Evolutionary conservation across 2,113 vertebrate genomes (phyloP).

Genomic region (Oryzias curvinotus): DNA sequence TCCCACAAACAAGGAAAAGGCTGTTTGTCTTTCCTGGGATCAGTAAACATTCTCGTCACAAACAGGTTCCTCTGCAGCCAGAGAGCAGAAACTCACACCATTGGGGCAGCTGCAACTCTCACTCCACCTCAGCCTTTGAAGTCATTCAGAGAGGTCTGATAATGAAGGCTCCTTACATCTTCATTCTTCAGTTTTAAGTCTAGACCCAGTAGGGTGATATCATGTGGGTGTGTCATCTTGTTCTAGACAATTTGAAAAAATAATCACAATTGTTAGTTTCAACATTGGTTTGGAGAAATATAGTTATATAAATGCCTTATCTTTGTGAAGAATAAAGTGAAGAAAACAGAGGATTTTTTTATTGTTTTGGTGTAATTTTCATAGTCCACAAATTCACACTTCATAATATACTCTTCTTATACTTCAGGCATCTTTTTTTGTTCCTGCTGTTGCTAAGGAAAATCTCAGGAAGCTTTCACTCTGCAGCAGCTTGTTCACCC

Average conservation of each 20-base stretch:
- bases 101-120: constrained; percentile 77
- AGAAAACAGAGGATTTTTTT: too few relatives aligned
- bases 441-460: constrained; percentile 54
- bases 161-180: constrained; percentile 73
- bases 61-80: constrained; percentile 71
- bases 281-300: background rate
- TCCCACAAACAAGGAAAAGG: constrained; percentile 66
- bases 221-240: constrained; percentile 33
- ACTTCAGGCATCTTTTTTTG: too few relatives aligned
- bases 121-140: constrained; percentile 72
- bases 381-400: too few relatives aligned
- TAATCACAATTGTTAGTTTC: constrained; percentile 9
- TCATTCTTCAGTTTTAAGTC: constrained; percentile 74
- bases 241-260: constrained; percentile 9
- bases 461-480: constrained; percentile 56
- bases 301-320: too few relatives aligned
- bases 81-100: constrained; percentile 76
- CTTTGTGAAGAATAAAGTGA: too few relatives aligned
- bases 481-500: constrained; percentile 52
- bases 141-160: constrained; percentile 71
- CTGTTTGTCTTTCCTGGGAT: constrained; percentile 80
- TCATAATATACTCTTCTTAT: too few relatives aligned
- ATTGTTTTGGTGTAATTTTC: too few relatives aligned
- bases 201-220: constrained; percentile 57
- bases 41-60: constrained; percentile 81